Percentiles rank a stretch among this genome's conserved stretches.
Conservation (phyloP, 2,888 invertebrate species). For the Diarsia rubi region DNA sequence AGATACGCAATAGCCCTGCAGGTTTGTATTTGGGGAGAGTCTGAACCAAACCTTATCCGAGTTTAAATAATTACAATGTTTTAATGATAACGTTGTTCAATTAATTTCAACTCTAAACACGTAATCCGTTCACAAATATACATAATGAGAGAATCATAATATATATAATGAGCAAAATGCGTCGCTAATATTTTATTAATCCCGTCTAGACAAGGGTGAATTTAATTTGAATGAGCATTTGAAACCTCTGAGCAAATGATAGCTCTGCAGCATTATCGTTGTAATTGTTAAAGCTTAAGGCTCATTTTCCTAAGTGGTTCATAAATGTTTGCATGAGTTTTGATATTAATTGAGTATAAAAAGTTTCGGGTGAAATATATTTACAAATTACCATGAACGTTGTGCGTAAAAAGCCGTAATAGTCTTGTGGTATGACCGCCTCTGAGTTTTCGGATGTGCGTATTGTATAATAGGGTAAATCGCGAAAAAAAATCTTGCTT, state of each 20-base stretch:
- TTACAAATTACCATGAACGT: not conserved
- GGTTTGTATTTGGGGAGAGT: not conserved
- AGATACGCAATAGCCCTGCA: no score
- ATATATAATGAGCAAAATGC: conserved; percentile 15
- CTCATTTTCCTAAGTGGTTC: conserved; percentile 23
- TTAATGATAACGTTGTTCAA: conserved; percentile 16
- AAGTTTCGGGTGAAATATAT: not conserved
- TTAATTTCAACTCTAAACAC: conserved; percentile 32
- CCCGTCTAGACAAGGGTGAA: conserved; percentile 47
- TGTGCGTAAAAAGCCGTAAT: no score
- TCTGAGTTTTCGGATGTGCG: no score
- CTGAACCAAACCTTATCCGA: not conserved
- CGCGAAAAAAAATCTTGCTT: no score
- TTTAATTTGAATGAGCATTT: conserved; percentile 38
- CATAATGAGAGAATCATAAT: no score
- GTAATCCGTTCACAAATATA: conserved; percentile 31
- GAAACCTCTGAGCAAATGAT: conserved; percentile 34
- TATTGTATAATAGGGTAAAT: no score
- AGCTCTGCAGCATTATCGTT: conserved; percentile 4
- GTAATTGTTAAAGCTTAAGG: conserved; percentile 11
- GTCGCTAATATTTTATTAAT: conserved; percentile 35
- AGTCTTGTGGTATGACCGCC: no score
- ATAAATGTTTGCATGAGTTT: not conserved
- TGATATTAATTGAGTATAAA: not conserved
- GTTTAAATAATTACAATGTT: not conserved